These are phyloP conservation scores for Semotilus atromaculatus DNA, from an alignment of 2,797 vertebrate species.

Conservation along the genomic window DNA sequence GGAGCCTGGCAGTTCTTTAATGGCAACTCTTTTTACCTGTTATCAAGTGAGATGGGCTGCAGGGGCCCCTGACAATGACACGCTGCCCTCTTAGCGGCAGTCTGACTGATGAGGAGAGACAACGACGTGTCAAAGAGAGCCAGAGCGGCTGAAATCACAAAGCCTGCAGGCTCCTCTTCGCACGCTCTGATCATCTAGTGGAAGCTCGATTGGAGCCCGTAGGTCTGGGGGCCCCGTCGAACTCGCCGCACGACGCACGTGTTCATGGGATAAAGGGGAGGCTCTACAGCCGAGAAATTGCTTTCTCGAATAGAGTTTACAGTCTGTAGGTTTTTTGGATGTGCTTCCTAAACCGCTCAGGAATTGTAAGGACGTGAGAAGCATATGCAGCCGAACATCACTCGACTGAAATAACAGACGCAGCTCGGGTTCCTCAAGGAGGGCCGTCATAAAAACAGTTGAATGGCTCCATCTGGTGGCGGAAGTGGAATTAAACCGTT, in stretches of 20 bases:
- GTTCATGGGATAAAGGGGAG: conserved; percentile 43
- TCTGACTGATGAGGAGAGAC: conserved; percentile 54
- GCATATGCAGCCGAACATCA: conserved; percentile 56
- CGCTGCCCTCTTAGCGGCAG: conserved; percentile 55
- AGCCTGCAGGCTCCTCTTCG: conserved; percentile 47
- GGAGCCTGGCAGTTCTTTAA: conserved; percentile 63
- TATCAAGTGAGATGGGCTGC: conserved; percentile 61
- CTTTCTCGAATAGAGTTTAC: conserved; percentile 62
- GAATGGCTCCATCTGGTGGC: conserved; percentile 59
- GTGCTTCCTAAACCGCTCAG: conserved; percentile 59
- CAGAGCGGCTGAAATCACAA: conserved; percentile 43
- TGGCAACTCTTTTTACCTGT: conserved; percentile 62
- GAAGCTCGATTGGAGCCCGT: conserved; percentile 36
- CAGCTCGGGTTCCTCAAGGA: conserved; percentile 29
- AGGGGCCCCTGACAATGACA: conserved; percentile 60
- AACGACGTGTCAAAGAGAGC: conserved; percentile 50
- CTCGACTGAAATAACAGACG: conserved; percentile 29
- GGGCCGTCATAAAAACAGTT: conserved; percentile 16
- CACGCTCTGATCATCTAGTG: conserved; percentile 30
- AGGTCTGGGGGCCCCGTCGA: conserved; percentile 22
- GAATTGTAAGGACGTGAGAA: conserved; percentile 54
- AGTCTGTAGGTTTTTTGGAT: conserved; percentile 58
- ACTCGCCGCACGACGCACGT: conserved; percentile 15
- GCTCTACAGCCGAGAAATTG: conserved; percentile 61
- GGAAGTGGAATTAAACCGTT: not conserved